Conservation (phyloP, 2,113 vertebrate genomes). For the Pluvianellus socialis region DNA sequence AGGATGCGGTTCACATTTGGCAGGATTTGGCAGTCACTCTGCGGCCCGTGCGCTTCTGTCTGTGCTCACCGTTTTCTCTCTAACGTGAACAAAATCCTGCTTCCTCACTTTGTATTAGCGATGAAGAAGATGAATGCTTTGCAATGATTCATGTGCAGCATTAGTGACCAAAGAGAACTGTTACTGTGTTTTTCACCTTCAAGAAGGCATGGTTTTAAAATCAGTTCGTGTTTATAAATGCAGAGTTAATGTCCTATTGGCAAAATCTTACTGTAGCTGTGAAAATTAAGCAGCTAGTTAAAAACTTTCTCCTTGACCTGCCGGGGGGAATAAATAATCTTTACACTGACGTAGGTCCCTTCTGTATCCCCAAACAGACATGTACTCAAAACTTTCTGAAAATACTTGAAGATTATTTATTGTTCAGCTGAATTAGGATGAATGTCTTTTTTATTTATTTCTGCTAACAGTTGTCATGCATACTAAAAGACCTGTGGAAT, state of each 20-base stretch:
- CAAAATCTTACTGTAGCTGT: not conserved
- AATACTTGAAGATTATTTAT: not conserved
- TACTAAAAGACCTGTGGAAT: not conserved
- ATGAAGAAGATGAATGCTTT: not conserved
- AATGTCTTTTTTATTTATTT: not conserved
- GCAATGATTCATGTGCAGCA: not conserved
- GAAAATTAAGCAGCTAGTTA: not conserved
- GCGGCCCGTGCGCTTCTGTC: rapidly evolving
- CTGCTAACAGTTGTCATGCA: not conserved
- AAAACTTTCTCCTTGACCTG: not conserved
- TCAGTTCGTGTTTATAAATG: not conserved
- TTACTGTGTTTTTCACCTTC: not conserved
- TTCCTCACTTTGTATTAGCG: not conserved
- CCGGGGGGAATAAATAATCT: not conserved
- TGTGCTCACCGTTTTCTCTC: not conserved
- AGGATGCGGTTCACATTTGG: too few species aligned
- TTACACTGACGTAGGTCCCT: not conserved
- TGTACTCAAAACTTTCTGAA: not conserved
- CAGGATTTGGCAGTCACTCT: not conserved
- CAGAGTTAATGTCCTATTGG: not conserved
- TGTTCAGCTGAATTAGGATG: not conserved
- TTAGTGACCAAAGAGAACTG: not conserved
- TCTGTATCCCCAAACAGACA: not conserved
- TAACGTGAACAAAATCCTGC: not conserved
- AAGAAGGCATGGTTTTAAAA: not conserved